These are phyloP conservation scores for Kuschelorhynchus macadamiae DNA, from an alignment of 2,888 invertebrate genomes.

Conservation along the genomic window DNA sequence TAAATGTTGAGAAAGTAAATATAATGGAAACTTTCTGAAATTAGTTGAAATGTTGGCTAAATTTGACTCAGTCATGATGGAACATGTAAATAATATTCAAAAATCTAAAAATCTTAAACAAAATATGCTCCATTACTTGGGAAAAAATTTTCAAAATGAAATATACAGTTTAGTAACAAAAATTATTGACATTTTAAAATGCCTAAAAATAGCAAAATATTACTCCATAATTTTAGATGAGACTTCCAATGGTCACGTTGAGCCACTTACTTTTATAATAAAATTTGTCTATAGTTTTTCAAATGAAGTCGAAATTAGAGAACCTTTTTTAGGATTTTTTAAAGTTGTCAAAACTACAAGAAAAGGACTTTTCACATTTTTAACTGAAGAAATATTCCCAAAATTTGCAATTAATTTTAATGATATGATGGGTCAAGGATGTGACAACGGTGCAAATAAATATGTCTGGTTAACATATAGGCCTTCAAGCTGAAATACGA, in stretches of 20 bases:
- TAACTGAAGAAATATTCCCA: neutral
- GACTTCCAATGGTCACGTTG: constrained; percentile 24
- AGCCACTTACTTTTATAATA: constrained; percentile 27
- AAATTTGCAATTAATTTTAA: constrained; percentile 1
- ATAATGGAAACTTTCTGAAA: too few relatives aligned
- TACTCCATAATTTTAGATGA: too few relatives aligned
- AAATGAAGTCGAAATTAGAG: constrained; percentile 25
- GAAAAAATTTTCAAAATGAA: too few relatives aligned
- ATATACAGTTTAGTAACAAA: neutral
- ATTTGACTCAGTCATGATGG: too few relatives aligned
- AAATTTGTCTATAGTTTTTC: neutral
- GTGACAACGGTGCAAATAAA: constrained; percentile 23
- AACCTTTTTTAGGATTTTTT: constrained; percentile 34
- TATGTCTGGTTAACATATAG: constrained; percentile 34
- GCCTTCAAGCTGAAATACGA: constrained; percentile 30
- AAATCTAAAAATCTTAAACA: too few relatives aligned
- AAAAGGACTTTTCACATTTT: neutral
- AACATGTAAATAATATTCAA: too few relatives aligned
- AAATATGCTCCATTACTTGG: too few relatives aligned
- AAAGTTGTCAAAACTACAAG: neutral
- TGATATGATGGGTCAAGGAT: constrained; percentile 14
- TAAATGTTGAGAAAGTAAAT: too few relatives aligned
- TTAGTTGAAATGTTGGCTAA: too few relatives aligned
- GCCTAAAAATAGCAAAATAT: too few relatives aligned
- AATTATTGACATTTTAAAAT: constrained; percentile 23